Percentiles rank a stretch among this genome's conserved stretches.
phyloP scores from a whole-genome alignment of 2,113 vertebrate genomes.

The Dendropsophus ebraccatus region DNA sequence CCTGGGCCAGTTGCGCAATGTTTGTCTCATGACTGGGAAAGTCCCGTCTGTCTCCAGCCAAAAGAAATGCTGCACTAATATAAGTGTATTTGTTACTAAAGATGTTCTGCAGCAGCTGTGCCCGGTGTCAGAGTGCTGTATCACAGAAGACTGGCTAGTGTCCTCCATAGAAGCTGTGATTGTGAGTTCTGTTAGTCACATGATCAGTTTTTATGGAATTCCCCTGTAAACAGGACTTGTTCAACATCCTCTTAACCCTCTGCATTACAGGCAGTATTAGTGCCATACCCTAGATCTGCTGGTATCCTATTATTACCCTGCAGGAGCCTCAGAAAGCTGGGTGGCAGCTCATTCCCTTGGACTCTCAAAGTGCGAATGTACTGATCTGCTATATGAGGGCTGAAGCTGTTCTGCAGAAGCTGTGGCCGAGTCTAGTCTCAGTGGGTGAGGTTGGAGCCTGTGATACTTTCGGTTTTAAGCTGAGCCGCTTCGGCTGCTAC shows the following conservation, averaged over 20 bases:
- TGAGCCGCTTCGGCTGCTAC: not conserved
- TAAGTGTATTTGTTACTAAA: not conserved
- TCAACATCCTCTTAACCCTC: too few relatives aligned
- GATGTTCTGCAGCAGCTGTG: constrained; percentile 12
- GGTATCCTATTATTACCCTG: too few relatives aligned
- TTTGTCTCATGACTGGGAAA: not conserved
- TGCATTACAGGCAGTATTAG: too few relatives aligned
- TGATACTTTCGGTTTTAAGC: not conserved
- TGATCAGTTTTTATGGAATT: too few relatives aligned
- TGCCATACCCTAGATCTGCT: too few relatives aligned
- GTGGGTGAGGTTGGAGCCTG: not conserved
- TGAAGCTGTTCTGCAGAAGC: not conserved
- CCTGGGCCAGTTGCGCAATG: not conserved
- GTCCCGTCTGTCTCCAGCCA: not conserved
- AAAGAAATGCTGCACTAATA: not conserved
- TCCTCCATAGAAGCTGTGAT: too few relatives aligned
- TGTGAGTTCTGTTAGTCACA: too few relatives aligned
- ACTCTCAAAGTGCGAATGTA: too few relatives aligned
- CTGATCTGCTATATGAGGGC: too few relatives aligned
- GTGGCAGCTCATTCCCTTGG: not conserved
- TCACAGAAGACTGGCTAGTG: too few relatives aligned
- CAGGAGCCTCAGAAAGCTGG: not conserved
- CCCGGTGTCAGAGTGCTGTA: too few relatives aligned
- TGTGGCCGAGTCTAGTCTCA: not conserved
- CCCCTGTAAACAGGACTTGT: too few relatives aligned